These are phyloP conservation scores for Leptothorax acervorum DNA, from an alignment of 2,888 invertebrate genomes.

Conservation along the genomic window DNA sequence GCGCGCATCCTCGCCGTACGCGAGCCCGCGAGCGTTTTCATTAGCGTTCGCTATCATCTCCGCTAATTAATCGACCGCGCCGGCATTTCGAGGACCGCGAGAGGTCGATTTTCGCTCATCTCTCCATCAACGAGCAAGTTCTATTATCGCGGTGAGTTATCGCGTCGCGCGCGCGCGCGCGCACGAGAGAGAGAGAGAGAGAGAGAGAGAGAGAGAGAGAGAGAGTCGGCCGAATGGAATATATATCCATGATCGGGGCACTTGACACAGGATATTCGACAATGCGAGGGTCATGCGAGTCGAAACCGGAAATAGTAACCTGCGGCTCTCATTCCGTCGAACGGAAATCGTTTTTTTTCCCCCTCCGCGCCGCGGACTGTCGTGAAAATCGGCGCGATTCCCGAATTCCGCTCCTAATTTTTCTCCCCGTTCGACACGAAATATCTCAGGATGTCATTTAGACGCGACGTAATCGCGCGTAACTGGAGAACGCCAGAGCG, in stretches of 20 bases:
- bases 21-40: not conserved
- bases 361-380: not conserved
- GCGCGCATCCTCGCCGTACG: not conserved
- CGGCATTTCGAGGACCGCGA: not conserved
- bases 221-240: not conserved
- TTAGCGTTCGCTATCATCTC: not conserved
- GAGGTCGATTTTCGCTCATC: not conserved
- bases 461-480: not conserved
- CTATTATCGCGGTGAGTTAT: not conserved
- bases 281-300: constrained; percentile 38
- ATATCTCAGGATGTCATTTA: not conserved
- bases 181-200: no score
- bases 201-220: not conserved
- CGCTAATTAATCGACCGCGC: constrained; percentile 7
- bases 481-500: not conserved
- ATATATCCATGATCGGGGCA: constrained; percentile 21
- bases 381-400: no score
- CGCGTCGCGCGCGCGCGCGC: not conserved
- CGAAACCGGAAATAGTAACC: constrained; percentile 34
- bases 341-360: not conserved
- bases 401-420: not conserved
- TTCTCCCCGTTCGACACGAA: not conserved
- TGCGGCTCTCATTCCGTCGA: constrained; percentile 30
- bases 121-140: not conserved
- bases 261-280: constrained; percentile 44